Evolutionary conservation across 2,888 invertebrate genomes (phyloP), one percentile per base, ranked within the genome.

Genomic region (Ephialtes manifestator): DNA sequence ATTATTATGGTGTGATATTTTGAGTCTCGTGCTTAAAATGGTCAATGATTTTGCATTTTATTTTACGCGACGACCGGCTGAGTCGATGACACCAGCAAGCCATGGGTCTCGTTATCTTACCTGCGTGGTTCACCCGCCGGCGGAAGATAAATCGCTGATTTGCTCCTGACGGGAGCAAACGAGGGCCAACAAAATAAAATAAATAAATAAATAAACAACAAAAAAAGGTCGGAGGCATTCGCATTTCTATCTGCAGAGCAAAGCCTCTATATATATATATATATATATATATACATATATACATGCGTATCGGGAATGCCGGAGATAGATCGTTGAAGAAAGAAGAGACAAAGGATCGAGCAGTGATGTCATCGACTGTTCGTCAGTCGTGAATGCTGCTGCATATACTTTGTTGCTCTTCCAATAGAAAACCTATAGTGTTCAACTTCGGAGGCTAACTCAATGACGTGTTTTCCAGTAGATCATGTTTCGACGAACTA

Each of bases 1-100:
- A 4, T 8, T 31, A 2, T 4, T 31, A 4, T 31, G n/a, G 2
- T n/a, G 39, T 58, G 15, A 58, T 48, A 60, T 11, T 35, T 3
- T 43, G 20, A 28, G 28, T 28, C 10, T 58, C 13, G 55, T 63
- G 15, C 65, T 60, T 20, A 24, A 39, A 72, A 55, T 35, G 46
- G 24, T 53, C 60, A 67, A 74, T 60, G 31, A 48, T 58, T 53
- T 43, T 81, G 65, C 60, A 24, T 24, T 28, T 13, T 28, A 11
- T 4, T 4, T 3, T 11, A 24, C 51, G 48, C 58, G 51, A 78
- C 70, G 84, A 80, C 24, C 65, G 68, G 39, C 31, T 13, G 71
- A 81, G 75, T 81, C 85, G 85, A 86, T 82, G 84, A 86, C 76
- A 86, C 82, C 63, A 55, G 65, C 28, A 15, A 60, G 2, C 43